Base-by-base conservation (phyloP, 2,797 vertebrate species). In the Danio aesculapii region DNA sequence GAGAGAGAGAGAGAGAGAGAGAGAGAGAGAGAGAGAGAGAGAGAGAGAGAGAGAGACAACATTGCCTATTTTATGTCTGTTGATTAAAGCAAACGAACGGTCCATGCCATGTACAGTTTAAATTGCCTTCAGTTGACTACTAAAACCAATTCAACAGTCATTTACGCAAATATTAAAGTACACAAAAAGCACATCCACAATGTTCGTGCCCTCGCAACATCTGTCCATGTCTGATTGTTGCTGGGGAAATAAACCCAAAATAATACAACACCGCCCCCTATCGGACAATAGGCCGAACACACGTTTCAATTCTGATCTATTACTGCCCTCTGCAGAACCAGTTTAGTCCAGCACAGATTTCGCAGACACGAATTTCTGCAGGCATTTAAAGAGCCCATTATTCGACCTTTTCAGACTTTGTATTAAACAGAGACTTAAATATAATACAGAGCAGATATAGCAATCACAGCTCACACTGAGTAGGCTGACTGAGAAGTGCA, bases 271-370 rank as follows among this genome's bases (percentile, higher is more conserved):
- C 49, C 39, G 59, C 49, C 41, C 49, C 6, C 59, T 64, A 17
- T 1, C 49, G 14, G 78, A 63, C 19, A 30, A 16, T 39, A 17
- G n/a, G 6, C 16, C 17, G 6, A 46, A 19, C 47, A 21, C 21
- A 41, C 13, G 4, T 49, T 7, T 10, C 5, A 70, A 59, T 30
- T 19, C 4, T 81, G 47, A 59, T 86, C 80, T 70, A 85, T 55
- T 85, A 62, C 84, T 85, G 88, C 87, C 87, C 85, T 88, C 88
- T 85, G 69, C 41, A 62, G 86, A 79, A 63, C 50, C 46, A 21
- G 17, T 19, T 53, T 2, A 61, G 44, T 44, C 39, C 46, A 77
- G 50, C 78, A 64, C 41, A 44, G 52, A 12, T 55, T 59, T 21
- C 14, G 72, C 58, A 67, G 63, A 50, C 63, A 59, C 53, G 44